phyloP scores from a whole-genome alignment of 1,140 invertebrate genomes.

The Episyrphus balteatus region DNA sequence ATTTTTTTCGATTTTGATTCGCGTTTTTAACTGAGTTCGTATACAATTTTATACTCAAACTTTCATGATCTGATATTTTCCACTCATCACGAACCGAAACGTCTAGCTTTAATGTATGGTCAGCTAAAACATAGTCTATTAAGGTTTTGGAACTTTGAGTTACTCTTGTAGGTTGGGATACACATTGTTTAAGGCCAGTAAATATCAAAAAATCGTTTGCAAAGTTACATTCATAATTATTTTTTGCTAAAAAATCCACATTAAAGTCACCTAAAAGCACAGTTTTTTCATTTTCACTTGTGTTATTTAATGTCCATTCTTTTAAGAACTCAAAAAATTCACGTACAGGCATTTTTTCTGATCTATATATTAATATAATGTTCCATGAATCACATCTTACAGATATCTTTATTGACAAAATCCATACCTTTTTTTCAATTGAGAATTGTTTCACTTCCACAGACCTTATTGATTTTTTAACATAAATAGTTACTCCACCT shows the following conservation, averaged over 20 bases:
- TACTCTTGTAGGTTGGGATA: not conserved
- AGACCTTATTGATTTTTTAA: constrained; percentile 1
- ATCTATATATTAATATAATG: not conserved
- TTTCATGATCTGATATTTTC: too few relatives aligned
- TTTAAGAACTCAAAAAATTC: not conserved
- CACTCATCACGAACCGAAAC: too few relatives aligned
- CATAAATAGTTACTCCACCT: constrained; percentile 8
- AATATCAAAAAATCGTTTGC: too few relatives aligned
- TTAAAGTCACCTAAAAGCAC: not conserved
- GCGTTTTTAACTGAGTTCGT: too few relatives aligned
- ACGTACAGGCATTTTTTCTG: not conserved
- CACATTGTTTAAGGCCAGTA: not conserved
- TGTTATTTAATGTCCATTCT: not conserved
- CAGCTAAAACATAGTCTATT: not conserved
- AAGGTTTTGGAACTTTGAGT: not conserved
- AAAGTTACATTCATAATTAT: not conserved
- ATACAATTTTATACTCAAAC: too few relatives aligned
- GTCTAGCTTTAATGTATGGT: too few relatives aligned
- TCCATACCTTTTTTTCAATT: not conserved
- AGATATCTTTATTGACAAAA: not conserved
- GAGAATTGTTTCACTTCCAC: not conserved
- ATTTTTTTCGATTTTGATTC: too few relatives aligned
- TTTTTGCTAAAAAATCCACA: not conserved
- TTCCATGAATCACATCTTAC: not conserved
- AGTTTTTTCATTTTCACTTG: not conserved